phyloP scores from a whole-genome alignment of 2,113 vertebrate species.

The Oncorhynchus keta region DNA sequence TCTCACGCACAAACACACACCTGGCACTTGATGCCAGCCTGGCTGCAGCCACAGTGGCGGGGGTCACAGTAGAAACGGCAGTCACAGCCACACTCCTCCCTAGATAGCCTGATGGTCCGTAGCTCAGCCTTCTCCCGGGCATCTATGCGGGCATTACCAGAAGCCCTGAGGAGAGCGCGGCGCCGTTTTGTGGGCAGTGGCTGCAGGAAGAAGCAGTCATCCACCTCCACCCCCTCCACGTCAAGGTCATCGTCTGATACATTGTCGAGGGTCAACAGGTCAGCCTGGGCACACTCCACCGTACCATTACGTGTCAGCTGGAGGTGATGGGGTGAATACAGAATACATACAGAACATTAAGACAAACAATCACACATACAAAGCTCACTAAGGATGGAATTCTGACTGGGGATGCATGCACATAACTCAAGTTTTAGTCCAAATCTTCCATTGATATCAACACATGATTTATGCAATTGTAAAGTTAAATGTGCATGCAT shows the following conservation, averaged over 20 bases:
- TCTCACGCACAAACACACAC: constrained; percentile 50
- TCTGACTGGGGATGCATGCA: too few relatives aligned
- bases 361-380: too few relatives aligned
- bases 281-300: constrained; percentile 88
- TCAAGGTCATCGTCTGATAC: constrained; percentile 95
- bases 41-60: constrained; percentile 91
- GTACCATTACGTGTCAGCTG: constrained; percentile 95
- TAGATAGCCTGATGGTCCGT: constrained; percentile 88
- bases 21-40: constrained; percentile 97
- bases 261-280: constrained; percentile 88
- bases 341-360: too few relatives aligned
- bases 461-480: too few relatives aligned
- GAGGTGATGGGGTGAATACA: constrained; percentile 1
- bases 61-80: constrained; percentile 97
- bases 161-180: constrained; percentile 87
- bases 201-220: constrained; percentile 97
- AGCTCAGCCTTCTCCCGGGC: constrained; percentile 93
- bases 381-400: too few relatives aligned
- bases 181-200: constrained; percentile 93
- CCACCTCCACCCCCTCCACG: constrained; percentile 91
- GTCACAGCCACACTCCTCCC: constrained; percentile 95
- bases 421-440: too few relatives aligned
- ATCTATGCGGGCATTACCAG: constrained; percentile 91
- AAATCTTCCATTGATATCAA: too few relatives aligned
- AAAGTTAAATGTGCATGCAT: too few relatives aligned